Evolutionary conservation across 2,797 vertebrate species (phyloP).

Genomic region (Hemitrygon akajei): DNA sequence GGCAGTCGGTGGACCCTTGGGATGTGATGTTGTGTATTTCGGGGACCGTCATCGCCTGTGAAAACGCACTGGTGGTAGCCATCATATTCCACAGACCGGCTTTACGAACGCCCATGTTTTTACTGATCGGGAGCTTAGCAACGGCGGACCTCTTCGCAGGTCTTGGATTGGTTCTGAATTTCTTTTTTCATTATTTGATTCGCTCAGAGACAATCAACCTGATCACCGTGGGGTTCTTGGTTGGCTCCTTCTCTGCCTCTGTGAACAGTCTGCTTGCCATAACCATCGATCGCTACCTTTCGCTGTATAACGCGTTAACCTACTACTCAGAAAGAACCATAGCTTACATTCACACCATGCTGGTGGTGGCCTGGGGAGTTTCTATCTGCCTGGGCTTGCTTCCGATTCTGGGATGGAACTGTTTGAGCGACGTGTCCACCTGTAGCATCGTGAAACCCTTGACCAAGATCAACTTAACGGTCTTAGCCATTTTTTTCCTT

Average conservation of each 20-base stretch:
- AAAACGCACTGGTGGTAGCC: conserved; percentile 91
- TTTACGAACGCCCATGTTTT: conserved; percentile 89
- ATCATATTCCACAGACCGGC: conserved; percentile 91
- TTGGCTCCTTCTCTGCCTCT: conserved; percentile 91
- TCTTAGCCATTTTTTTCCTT: conserved; percentile 85
- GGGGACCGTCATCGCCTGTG: conserved; percentile 88
- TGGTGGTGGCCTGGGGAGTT: conserved; percentile 80
- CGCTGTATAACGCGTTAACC: conserved; percentile 90
- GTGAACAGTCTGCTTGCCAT: conserved; percentile 93
- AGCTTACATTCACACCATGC: conserved; percentile 81
- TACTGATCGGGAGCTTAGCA: conserved; percentile 91
- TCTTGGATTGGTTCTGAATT: conserved; percentile 91
- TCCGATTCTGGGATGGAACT: conserved; percentile 95
- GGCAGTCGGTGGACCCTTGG: conserved; percentile 80
- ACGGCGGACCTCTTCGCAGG: conserved; percentile 91
- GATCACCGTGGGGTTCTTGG: conserved; percentile 89
- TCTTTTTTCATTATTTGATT: conserved; percentile 88
- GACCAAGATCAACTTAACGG: conserved; percentile 78
- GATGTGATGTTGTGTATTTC: conserved; percentile 93
- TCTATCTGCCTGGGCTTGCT: conserved; percentile 82
- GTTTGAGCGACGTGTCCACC: conserved; percentile 66
- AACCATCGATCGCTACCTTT: conserved; percentile 93
- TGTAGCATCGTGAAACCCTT: conserved; percentile 90
- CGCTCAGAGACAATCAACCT: conserved; percentile 88
- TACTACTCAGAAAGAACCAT: conserved; percentile 91